Base-by-base conservation (phyloP, 92 coral and sea anemone species). In the Parazoanthus darwini region DNA sequence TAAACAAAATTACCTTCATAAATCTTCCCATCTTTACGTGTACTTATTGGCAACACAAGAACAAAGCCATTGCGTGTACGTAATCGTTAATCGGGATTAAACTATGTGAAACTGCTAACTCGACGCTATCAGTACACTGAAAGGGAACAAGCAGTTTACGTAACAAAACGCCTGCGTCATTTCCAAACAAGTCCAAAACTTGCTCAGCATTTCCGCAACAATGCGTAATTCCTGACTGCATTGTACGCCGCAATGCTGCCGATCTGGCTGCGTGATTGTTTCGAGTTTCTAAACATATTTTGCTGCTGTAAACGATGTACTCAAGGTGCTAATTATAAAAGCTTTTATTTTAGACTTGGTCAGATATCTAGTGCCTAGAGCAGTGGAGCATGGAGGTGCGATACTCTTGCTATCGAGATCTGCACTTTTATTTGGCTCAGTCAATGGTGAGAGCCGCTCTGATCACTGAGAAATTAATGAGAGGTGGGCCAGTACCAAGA, bases 81-180 rank as follows among this genome's bases (percentile, higher is more conserved):
- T 54, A 54, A 54, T 54, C 59, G 59, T 13, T 13, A 54, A 7
- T 54, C 3, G 16, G 20, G 20, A 54, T 13, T 54, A 54, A 54
- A 54, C 59, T 63, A 14, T 23, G 26, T 63, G 70, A 63, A 63
- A 23, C 70, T 63, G n/a, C 26, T 63, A 63, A 20, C 70, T 63
- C 70, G 70, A 18, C 70, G 70, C 26, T 73, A 33, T 33, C 37
- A 73, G 42, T 36, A 10, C 16, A 73, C 42, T 73, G 42, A 15
- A 73, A 73, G 77, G 77, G 42, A 73, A 73, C 77, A 73, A 33
- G 38, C 22, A 10, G 5, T 73, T 3, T 15, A 33, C 77, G 22
- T 73, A 73, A 73, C 77, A 73, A 13, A 73, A 26, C 42, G 42
- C 77, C 42, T 35, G 42, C 77, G 42, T 73, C 77, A 73, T 73